Evolutionary conservation across 2,113 vertebrate species (phyloP).

Genomic region (Stigmatopora argus): DNA sequence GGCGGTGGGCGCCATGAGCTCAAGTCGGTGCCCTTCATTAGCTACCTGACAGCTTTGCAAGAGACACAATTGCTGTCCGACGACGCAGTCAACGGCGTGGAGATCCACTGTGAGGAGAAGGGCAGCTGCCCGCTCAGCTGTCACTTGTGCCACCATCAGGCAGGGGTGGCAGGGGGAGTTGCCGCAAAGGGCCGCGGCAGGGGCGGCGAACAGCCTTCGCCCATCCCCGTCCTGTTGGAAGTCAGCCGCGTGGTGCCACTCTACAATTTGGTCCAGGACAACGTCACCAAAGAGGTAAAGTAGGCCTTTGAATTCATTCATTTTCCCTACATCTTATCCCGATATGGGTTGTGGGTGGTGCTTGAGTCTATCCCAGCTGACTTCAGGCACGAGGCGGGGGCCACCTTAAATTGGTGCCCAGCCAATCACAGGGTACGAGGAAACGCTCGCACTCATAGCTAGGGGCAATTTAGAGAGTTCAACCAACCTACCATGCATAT

Average conservation of each 20-base stretch:
- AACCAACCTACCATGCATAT: no score
- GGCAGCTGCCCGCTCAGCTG: slow-evolving; percentile 89
- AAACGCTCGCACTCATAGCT: no score
- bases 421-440: no score
- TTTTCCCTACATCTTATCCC: no score
- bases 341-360: no score
- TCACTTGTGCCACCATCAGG: slow-evolving; percentile 83
- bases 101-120: slow-evolving; percentile 93
- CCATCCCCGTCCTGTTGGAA: slow-evolving; percentile 86
- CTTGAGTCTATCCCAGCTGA: no score
- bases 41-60: slow-evolving; percentile 87
- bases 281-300: slow-evolving; percentile 87
- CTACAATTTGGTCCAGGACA: slow-evolving; percentile 91
- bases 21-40: slow-evolving; percentile 95
- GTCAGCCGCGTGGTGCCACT: slow-evolving; percentile 87
- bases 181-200: slow-evolving; percentile 43
- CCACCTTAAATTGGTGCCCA: no score
- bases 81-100: slow-evolving; percentile 86
- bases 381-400: no score
- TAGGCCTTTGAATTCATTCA: no score
- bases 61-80: slow-evolving; percentile 90
- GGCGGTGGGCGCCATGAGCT: slow-evolving; percentile 83
- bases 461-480: no score
- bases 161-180: slow-evolving; percentile 27
- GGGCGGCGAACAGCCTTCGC: slow-evolving; percentile 84